These are phyloP conservation scores for Meloe dianella DNA, from an alignment of 2,888 invertebrate genomes.

Conservation along the genomic window DNA sequence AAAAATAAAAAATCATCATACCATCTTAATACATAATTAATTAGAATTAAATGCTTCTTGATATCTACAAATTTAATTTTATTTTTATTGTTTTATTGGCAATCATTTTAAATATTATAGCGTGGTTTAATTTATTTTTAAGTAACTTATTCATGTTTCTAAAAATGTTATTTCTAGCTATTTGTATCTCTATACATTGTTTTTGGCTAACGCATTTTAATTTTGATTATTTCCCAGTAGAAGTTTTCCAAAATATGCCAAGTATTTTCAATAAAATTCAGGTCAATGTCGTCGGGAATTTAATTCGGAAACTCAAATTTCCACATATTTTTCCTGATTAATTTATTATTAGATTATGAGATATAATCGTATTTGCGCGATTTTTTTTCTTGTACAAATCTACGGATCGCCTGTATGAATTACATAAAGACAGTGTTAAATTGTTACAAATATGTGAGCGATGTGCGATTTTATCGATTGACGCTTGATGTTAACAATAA, in stretches of 20 bases:
- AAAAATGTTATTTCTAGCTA: slow-evolving; percentile 36
- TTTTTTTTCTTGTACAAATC: neutral
- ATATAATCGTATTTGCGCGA: neutral
- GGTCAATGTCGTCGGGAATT: neutral
- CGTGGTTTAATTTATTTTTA: slow-evolving; percentile 35
- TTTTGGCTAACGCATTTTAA: slow-evolving; percentile 26
- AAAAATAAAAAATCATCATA: no score
- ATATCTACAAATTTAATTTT: slow-evolving; percentile 14
- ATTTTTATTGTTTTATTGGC: slow-evolving; percentile 32
- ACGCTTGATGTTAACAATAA: neutral
- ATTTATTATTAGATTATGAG: neutral
- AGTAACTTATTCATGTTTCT: slow-evolving; percentile 36
- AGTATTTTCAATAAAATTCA: slow-evolving; percentile 1
- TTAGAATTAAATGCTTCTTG: slow-evolving; percentile 26
- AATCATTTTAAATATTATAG: slow-evolving; percentile 30
- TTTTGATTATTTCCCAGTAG: slow-evolving; percentile 11
- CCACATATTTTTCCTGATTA: neutral
- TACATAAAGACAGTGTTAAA: neutral
- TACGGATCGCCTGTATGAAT: neutral
- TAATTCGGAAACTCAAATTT: neutral
- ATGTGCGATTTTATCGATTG: slow-evolving; percentile 5
- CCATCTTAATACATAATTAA: slow-evolving; percentile 17
- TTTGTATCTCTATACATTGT: slow-evolving; percentile 30
- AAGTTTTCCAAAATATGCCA: slow-evolving; percentile 4
- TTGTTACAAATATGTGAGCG: neutral